Evolutionary conservation across 2,113 vertebrate species (phyloP).

Genomic region (Connochaetes taurinus): DNA sequence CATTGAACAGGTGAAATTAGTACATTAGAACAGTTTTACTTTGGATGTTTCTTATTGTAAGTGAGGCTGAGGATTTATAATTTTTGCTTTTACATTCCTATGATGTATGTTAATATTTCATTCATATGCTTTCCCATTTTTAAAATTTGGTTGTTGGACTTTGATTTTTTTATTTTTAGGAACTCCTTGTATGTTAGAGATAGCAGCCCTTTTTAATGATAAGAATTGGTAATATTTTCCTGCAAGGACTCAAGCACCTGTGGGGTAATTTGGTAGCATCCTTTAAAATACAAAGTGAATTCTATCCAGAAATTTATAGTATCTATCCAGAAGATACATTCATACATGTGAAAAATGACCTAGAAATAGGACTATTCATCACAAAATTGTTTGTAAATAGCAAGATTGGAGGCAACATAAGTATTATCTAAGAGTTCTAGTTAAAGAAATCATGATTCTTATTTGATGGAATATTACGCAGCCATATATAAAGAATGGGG

Average conservation of each 20-base stretch:
- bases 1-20: background rate
- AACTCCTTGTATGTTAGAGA: background rate
- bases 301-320: background rate
- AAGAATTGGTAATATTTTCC: background rate
- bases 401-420: background rate
- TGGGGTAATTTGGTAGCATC: background rate
- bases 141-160: background rate
- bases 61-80: background rate
- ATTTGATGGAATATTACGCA: background rate
- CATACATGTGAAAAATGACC: background rate
- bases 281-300: background rate
- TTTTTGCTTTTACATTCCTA: background rate
- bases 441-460: background rate
- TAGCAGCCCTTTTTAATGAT: background rate
- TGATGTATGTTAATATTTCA: background rate
- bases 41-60: background rate
- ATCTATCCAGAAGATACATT: background rate
- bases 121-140: background rate
- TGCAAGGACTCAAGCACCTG: background rate
- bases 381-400: background rate
- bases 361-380: background rate
- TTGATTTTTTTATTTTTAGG: background rate
- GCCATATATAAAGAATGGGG: background rate
- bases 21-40: background rate
- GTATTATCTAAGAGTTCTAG: background rate